Conservation (phyloP, 2,797 vertebrate genomes). For the Salmo trutta region DNA sequence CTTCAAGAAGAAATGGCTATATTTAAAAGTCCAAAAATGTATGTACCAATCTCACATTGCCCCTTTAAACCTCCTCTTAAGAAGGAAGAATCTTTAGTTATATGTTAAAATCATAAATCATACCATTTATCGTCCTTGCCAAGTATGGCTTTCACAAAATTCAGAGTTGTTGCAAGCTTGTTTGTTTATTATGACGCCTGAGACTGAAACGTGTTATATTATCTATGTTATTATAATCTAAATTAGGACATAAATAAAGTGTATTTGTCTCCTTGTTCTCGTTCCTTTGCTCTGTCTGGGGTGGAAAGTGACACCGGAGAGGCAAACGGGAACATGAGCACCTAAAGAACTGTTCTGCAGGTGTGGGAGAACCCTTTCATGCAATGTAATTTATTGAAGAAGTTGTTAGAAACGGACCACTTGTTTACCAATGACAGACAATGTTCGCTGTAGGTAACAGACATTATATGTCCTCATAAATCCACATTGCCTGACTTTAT, state of each 20-base stretch:
- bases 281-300: conserved; percentile 18
- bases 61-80: conserved; percentile 9
- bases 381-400: background rate
- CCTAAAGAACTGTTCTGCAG: background rate
- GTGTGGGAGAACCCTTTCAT: conserved; percentile 12
- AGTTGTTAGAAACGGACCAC: conserved; percentile 14
- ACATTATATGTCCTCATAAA: background rate
- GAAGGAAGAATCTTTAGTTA: conserved; percentile 33
- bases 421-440: background rate
- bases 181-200: conserved; percentile 48
- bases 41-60: background rate
- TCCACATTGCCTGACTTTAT: background rate
- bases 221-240: conserved; percentile 22
- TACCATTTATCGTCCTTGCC: conserved; percentile 29
- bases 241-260: conserved; percentile 18
- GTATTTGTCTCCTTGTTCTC: background rate
- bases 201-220: conserved; percentile 32
- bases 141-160: conserved; percentile 43
- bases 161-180: conserved; percentile 23
- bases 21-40: background rate
- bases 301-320: conserved; percentile 32
- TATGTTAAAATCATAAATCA: conserved; percentile 48
- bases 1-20: background rate
- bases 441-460: background rate
- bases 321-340: conserved; percentile 7